These are phyloP conservation scores for Papilio dardanus DNA, from an alignment of 1,140 invertebrate genomes.

Conservation along the genomic window DNA sequence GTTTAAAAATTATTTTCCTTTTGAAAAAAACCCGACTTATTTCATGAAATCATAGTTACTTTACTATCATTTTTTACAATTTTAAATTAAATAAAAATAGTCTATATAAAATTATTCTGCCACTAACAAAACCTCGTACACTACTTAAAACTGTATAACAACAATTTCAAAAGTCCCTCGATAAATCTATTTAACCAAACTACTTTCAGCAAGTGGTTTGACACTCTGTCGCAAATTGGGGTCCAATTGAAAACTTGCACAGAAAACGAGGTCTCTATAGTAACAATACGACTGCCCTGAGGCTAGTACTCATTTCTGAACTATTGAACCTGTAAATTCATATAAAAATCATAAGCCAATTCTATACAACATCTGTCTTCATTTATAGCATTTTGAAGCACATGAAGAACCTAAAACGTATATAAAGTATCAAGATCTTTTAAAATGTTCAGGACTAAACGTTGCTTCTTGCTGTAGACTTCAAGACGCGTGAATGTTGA, in stretches of 20 bases:
- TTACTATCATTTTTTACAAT: too few species aligned
- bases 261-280: not conserved
- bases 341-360: slow-evolving; percentile 5
- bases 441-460: not conserved
- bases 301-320: slow-evolving; percentile 42
- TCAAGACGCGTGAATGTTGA: not conserved
- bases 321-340: slow-evolving; percentile 24
- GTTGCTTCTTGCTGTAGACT: not conserved
- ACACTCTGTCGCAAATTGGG: slow-evolving; percentile 3
- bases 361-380: not conserved
- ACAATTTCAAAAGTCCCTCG: slow-evolving; percentile 39
- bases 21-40: too few species aligned
- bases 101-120: not conserved
- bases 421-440: not conserved
- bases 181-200: slow-evolving; percentile 19
- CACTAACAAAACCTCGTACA: not conserved
- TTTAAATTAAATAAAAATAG: too few species aligned
- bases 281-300: slow-evolving; percentile 46
- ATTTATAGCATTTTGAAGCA: not conserved
- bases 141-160: slow-evolving; percentile 41
- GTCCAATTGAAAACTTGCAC: slow-evolving; percentile 27
- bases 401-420: not conserved
- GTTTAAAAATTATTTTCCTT: too few species aligned
- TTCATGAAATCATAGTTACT: too few species aligned
- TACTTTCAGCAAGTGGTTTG: slow-evolving; percentile 25